Evolutionary conservation across 2,113 vertebrate genomes (phyloP).

Genomic region (Spheniscus mendiculus): DNA sequence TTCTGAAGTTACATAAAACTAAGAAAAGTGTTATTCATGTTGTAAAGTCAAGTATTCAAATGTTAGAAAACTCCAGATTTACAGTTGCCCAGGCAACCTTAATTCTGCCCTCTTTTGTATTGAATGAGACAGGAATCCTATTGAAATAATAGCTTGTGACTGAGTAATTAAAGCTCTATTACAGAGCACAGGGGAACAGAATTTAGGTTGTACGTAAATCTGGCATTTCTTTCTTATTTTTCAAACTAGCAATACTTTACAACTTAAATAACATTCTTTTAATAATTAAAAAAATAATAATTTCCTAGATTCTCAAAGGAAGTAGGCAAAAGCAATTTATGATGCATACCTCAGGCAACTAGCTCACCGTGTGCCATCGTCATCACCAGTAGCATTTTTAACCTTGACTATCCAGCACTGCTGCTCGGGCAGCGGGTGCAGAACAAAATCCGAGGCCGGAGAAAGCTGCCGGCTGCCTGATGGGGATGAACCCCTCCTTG

Average conservation of each 20-base stretch:
- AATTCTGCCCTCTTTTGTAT: slow-evolving; percentile 31
- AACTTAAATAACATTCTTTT: not conserved
- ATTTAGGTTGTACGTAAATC: not conserved
- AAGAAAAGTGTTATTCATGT: not conserved
- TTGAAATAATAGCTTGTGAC: not conserved
- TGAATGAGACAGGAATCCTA: slow-evolving; percentile 50
- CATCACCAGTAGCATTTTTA: not conserved
- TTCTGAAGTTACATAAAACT: slow-evolving; percentile 36
- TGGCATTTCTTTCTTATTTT: not conserved
- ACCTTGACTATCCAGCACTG: not conserved
- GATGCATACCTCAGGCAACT: not conserved
- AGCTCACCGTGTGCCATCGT: not conserved
- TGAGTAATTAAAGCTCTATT: slow-evolving; percentile 44
- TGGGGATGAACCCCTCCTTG: not conserved
- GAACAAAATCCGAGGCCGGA: not conserved
- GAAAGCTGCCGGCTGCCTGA: not conserved
- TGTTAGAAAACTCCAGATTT: slow-evolving; percentile 37
- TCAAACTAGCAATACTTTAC: not conserved
- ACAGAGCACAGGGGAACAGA: not conserved
- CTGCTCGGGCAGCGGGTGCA: not conserved
- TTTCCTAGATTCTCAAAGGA: not conserved
- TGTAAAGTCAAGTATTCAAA: slow-evolving; percentile 22
- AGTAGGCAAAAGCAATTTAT: not conserved
- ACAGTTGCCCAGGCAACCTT: slow-evolving; percentile 53
- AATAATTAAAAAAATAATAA: not conserved